These are phyloP conservation scores for Oreochromis spilurus DNA, from an alignment of 2,113 vertebrate species.

Conservation along the genomic window DNA sequence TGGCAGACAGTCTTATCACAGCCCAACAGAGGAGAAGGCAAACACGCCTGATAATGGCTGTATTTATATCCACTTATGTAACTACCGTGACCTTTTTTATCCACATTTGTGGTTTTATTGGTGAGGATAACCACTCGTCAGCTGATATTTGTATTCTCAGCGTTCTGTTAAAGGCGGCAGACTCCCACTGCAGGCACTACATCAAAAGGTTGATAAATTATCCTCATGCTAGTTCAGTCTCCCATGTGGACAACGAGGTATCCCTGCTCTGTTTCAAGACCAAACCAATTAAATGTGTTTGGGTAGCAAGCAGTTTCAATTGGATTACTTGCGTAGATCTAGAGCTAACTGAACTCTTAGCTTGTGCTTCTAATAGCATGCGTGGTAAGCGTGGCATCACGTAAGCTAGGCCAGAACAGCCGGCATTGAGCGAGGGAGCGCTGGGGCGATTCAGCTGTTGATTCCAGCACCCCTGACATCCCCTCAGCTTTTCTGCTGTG, in stretches of 20 bases:
- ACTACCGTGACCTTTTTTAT: slow-evolving; percentile 47
- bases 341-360: background rate
- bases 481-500: background rate
- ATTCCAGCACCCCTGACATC: background rate
- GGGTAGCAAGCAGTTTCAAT: slow-evolving; percentile 36
- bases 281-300: slow-evolving; percentile 64
- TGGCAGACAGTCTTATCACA: no score
- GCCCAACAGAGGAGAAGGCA: slow-evolving; percentile 45
- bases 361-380: background rate
- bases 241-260: background rate
- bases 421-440: background rate
- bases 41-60: slow-evolving; percentile 59
- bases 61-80: slow-evolving; percentile 72
- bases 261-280: slow-evolving; percentile 2
- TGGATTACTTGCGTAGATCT: slow-evolving; percentile 39
- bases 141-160: background rate
- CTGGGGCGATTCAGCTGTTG: slow-evolving; percentile 22
- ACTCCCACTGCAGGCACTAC: background rate
- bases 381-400: background rate
- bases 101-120: slow-evolving; percentile 6
- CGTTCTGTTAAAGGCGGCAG: background rate
- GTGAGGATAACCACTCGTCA: background rate
- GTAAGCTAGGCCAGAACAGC: background rate
- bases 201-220: background rate
- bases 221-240: background rate